These are phyloP conservation scores for Salvelinus alpinus DNA, from an alignment of 2,113 vertebrate species.

Conservation along the genomic window DNA sequence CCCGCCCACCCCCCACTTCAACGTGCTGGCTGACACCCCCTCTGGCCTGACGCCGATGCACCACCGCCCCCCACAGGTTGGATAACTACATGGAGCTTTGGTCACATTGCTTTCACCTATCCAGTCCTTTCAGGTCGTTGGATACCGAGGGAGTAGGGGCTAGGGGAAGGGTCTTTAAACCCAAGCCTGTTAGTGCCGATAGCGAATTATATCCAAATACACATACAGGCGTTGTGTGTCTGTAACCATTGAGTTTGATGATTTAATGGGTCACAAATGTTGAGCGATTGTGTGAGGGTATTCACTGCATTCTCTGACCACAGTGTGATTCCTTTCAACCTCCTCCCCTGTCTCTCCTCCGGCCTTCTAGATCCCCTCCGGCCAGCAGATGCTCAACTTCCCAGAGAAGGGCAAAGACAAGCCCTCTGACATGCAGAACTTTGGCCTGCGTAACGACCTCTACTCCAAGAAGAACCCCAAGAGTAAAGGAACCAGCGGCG, in stretches of 20 bases:
- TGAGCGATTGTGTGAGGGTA: no score
- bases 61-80: slow-evolving; percentile 73
- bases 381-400: slow-evolving; percentile 92
- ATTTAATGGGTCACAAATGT: neutral
- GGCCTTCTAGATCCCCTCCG: slow-evolving; percentile 81
- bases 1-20: slow-evolving; percentile 95
- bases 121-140: neutral
- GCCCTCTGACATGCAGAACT: slow-evolving; percentile 91
- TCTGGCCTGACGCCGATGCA: slow-evolving; percentile 94
- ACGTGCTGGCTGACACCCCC: slow-evolving; percentile 91
- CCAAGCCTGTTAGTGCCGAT: no score
- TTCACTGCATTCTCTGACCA: neutral
- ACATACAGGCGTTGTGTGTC: no score
- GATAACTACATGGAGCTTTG: neutral
- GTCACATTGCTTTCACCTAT: neutral
- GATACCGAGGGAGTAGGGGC: neutral
- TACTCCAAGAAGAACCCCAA: slow-evolving; percentile 93
- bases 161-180: no score
- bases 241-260: no score
- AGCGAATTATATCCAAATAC: no score
- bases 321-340: neutral
- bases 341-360: neutral
- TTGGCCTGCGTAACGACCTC: slow-evolving; percentile 90
- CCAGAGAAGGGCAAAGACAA: slow-evolving; percentile 94
- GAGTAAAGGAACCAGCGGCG: slow-evolving; percentile 85